Conservation (phyloP, 2,113 vertebrate genomes). For the Brachirus orientalis region DNA sequence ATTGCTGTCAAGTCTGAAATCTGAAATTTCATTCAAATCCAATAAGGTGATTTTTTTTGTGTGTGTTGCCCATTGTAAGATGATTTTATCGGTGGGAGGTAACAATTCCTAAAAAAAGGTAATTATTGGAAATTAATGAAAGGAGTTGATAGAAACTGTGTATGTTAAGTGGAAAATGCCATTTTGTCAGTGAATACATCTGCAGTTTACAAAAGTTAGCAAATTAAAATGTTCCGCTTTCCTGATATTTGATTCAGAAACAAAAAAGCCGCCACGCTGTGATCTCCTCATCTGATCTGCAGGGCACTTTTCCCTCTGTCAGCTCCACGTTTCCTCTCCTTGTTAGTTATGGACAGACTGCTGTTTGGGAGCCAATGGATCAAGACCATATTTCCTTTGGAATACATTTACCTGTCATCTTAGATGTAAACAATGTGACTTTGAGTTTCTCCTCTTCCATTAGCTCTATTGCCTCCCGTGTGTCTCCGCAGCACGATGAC, state of each 20-base stretch:
- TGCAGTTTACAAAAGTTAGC: background rate
- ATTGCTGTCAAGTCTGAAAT: too few relatives aligned
- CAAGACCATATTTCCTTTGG: conserved; percentile 71
- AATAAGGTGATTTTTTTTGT: too few relatives aligned
- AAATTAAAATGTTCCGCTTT: conserved; percentile 13
- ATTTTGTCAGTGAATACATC: background rate
- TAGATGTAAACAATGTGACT: conserved; percentile 80
- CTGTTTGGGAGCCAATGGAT: conserved; percentile 55
- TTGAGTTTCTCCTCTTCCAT: conserved; percentile 74
- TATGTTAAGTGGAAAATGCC: background rate
- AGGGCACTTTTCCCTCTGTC: conserved; percentile 32
- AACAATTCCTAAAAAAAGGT: too few relatives aligned
- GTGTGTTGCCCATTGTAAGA: too few relatives aligned
- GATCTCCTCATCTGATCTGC: conserved; percentile 28
- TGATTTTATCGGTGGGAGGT: too few relatives aligned
- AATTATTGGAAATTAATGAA: too few relatives aligned
- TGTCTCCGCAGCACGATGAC: conserved; percentile 64
- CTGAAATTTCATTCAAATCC: too few relatives aligned
- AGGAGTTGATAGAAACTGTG: too few relatives aligned
- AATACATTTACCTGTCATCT: conserved; percentile 79
- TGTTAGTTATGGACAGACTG: conserved; percentile 60
- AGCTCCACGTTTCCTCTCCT: conserved; percentile 30
- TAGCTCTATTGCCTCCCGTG: conserved; percentile 74
- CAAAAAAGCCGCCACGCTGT: conserved; percentile 4
- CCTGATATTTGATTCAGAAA: conserved; percentile 23